These are phyloP conservation scores for Branchipolynoe longqiensis DNA, from an alignment of 2,888 invertebrate genomes.

Conservation along the genomic window DNA sequence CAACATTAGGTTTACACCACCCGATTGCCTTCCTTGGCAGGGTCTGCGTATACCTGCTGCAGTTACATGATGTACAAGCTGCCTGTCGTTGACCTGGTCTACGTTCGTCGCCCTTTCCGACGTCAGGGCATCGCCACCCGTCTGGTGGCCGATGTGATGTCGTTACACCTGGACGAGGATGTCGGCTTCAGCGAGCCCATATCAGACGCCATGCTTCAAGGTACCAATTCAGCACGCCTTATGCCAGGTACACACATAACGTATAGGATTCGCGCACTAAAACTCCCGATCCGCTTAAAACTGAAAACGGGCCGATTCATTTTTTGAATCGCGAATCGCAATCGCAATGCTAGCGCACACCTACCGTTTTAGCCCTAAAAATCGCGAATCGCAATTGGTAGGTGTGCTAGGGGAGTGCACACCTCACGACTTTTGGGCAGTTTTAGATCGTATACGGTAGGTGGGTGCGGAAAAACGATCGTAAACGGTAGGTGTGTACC, in stretches of 20 bases:
- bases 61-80: slow-evolving; percentile 26
- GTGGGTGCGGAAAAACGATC: too few species aligned
- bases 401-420: neutral
- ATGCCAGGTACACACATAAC: neutral
- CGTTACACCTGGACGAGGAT: neutral
- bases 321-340: neutral
- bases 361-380: neutral
- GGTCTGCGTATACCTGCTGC: slow-evolving; percentile 14
- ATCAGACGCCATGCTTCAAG: slow-evolving; percentile 45
- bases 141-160: slow-evolving; percentile 17
- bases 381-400: too few species aligned
- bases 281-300: too few species aligned
- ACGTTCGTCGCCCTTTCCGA: slow-evolving; percentile 4
- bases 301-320: too few species aligned
- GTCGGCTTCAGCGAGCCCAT: slow-evolving; percentile 57
- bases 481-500: too few species aligned
- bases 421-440: neutral
- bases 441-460: too few species aligned
- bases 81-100: slow-evolving; percentile 54
- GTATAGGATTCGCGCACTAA: neutral
- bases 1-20: too few species aligned
- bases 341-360: neutral
- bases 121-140: slow-evolving; percentile 20
- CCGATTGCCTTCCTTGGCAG: slow-evolving; percentile 10
- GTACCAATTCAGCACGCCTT: neutral